phyloP scores from a whole-genome alignment of 2,113 vertebrate species.

The Pogona vitticeps region DNA sequence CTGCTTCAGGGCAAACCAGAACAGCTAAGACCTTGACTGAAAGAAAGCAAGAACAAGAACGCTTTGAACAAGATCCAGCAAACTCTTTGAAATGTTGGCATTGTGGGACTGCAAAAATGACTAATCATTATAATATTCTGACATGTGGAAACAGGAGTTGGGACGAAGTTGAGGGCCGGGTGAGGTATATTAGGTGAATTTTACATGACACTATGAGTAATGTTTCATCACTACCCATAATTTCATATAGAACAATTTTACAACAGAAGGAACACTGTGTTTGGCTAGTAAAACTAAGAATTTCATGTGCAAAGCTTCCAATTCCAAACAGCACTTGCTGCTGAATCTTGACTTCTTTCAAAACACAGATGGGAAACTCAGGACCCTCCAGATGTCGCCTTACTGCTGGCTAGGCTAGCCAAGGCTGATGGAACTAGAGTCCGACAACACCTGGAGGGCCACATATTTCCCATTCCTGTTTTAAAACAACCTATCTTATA shows the following conservation, averaged over 20 bases:
- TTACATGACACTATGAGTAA: not conserved
- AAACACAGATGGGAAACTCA: too few species aligned
- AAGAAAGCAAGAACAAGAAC: too few species aligned
- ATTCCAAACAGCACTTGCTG: not conserved
- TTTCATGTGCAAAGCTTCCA: not conserved
- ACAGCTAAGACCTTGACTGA: not conserved
- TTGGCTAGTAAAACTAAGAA: not conserved
- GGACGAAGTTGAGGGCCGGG: not conserved
- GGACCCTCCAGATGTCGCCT: too few species aligned
- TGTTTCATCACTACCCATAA: too few species aligned
- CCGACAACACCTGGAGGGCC: too few species aligned
- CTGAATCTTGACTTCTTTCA: not conserved
- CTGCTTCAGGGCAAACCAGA: not conserved
- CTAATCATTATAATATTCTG: not conserved
- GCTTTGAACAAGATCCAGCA: not conserved
- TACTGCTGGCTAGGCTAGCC: too few species aligned
- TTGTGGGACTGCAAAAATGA: not conserved
- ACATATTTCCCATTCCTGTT: too few species aligned
- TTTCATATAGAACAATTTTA: too few species aligned
- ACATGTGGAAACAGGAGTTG: conserved; percentile 18
- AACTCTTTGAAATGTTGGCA: not conserved
- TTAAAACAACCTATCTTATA: too few species aligned
- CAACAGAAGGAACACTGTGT: too few species aligned
- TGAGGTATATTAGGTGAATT: not conserved
- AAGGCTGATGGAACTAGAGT: too few species aligned